Evolutionary conservation across 2,888 invertebrate genomes (phyloP), one percentile per base, ranked within the genome.

Genomic region (Teinopalpus imperialis): DNA sequence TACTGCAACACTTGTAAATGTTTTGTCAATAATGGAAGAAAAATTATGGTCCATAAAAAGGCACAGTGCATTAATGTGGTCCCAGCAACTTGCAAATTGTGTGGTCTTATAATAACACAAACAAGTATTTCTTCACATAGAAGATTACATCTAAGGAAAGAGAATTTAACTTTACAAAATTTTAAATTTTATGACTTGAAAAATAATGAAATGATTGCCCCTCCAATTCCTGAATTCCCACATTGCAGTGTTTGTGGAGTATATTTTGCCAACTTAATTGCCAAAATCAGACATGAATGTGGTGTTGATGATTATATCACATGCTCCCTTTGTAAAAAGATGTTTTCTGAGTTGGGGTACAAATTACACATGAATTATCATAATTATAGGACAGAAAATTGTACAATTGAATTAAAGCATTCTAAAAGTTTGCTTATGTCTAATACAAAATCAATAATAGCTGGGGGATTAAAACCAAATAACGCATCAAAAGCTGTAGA

Each of bases 351-450:
- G 53, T 44, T 52, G 26, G 72, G 73, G 41, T 76, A 64, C 48
- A 72, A 72, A 53, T 50, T 82, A 34, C 83, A 85, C 51, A 63
- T 74, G 58, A 43, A 62, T 16, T 83, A 74, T 66, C 83, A 85
- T 57, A 57, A 57, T 31, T 82, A 80, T 59, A 47, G 50, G 18
- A 51, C 56, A 14, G 37, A 55, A 18, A 20, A 24, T 26, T n/a
- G 7, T 2, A 24, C 37, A 20, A 13, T 20, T 31, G 44, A 47
- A 10, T 6, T 3, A 27, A 47, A 45, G 1, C 12, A 27, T 3
- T 3, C 16, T 16, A 16, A n/a, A n/a, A n/a, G n/a, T n/a, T n/a
- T n/a, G n/a, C n/a, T n/a, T n/a, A n/a, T n/a, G n/a, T n/a, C n/a
- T n/a, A n/a, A n/a, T n/a, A n/a, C n/a, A n/a, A n/a, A n/a, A n/a